Conservation (phyloP, 2,113 vertebrate genomes). For the Eira barbara region DNA sequence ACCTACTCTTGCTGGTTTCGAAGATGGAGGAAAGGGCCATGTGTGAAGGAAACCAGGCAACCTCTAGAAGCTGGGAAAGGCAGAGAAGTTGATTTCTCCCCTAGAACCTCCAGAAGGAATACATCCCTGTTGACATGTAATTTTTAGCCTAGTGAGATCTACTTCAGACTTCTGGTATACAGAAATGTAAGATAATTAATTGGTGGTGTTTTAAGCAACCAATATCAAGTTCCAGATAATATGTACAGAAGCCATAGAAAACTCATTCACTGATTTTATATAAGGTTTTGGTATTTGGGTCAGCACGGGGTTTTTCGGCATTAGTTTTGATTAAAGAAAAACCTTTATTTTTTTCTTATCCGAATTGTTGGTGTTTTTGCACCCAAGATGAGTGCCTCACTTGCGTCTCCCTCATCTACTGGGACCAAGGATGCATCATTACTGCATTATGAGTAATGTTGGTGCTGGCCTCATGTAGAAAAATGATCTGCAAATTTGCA, state of each 20-base stretch:
- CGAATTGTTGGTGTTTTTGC: not conserved
- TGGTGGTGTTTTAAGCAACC: not conserved
- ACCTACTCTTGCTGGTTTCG: not conserved
- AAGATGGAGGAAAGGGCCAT: not conserved
- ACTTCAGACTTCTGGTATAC: not conserved
- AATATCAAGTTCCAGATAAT: not conserved
- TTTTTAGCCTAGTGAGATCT: not conserved
- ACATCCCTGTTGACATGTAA: not conserved
- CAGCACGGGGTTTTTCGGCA: not conserved
- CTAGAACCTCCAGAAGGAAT: not conserved
- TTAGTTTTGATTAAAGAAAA: not conserved
- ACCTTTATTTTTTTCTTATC: not conserved
- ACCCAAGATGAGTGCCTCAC: not conserved
- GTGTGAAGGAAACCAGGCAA: not conserved
- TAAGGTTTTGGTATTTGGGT: not conserved
- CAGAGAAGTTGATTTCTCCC: accelerated
- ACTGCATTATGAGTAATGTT: not conserved
- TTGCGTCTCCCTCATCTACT: not conserved
- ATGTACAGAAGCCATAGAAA: not conserved
- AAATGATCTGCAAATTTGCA: not conserved
- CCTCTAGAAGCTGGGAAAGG: not conserved
- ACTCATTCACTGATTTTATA: not conserved
- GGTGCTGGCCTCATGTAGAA: not conserved
- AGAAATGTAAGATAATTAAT: not conserved
- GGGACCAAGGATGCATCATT: not conserved